Conservation (phyloP, 2,888 invertebrate genomes). For the Chouioia cunea region DNA sequence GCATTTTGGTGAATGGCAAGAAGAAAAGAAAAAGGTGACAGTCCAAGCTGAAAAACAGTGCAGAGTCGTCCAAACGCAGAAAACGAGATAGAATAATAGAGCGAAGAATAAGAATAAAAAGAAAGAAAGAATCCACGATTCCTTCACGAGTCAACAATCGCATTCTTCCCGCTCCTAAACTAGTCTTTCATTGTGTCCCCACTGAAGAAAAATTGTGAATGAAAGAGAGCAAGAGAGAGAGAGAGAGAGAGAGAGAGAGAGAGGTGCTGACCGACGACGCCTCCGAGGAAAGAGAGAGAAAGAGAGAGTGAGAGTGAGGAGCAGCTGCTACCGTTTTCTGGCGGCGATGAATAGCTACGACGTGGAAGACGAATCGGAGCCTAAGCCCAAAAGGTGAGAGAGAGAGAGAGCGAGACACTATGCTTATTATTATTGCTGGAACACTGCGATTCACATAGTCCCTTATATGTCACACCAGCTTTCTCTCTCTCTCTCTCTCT, state of each 20-base stretch:
- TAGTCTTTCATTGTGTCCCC: slow-evolving; percentile 37
- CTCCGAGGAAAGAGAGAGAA: slow-evolving; percentile 31
- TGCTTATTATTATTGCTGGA: slow-evolving; percentile 42
- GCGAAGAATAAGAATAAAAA: slow-evolving; percentile 11
- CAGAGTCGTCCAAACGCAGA: slow-evolving; percentile 3
- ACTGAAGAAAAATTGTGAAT: slow-evolving; percentile 38
- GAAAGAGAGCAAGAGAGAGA: slow-evolving; percentile 5
- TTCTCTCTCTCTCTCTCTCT: slow-evolving; percentile 8
- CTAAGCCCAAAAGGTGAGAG: slow-evolving; percentile 47
- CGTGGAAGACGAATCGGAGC: slow-evolving; percentile 45
- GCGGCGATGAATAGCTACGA: slow-evolving; percentile 2
- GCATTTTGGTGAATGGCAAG: not conserved
- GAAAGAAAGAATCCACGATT: slow-evolving; percentile 42
- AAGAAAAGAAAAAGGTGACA: slow-evolving; percentile 18
- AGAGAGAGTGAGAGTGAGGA: slow-evolving; percentile 22
- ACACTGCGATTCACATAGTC: slow-evolving; percentile 15
- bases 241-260: slow-evolving; percentile 24
- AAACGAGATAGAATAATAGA: not conserved
- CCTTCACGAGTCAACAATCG: slow-evolving; percentile 45
- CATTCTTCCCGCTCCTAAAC: slow-evolving; percentile 47
- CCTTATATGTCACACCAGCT: not conserved
- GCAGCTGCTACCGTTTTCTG: slow-evolving; percentile 32
- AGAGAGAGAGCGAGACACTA: slow-evolving; percentile 4
- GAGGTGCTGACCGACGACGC: slow-evolving; percentile 43
- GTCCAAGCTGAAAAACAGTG: slow-evolving; percentile 4